Conservation (phyloP, 2,113 vertebrate genomes). For the Macquaria ambigua region DNA sequence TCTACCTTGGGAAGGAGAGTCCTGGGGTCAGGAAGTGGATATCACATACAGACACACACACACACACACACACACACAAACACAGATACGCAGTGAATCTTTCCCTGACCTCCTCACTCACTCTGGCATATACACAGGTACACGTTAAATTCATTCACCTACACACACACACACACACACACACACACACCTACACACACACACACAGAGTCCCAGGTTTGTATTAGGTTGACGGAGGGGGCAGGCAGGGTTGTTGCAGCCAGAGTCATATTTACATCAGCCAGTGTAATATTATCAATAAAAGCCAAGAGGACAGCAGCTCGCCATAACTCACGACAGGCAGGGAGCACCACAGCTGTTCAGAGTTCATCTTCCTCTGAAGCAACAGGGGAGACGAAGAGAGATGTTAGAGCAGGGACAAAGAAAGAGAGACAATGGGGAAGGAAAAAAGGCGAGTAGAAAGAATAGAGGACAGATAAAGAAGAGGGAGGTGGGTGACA, state of each 20-base stretch:
- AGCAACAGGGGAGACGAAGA: constrained; percentile 38
- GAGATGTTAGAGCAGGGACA: constrained; percentile 26
- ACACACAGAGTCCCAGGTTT: constrained; percentile 29
- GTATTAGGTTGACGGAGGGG: constrained; percentile 42
- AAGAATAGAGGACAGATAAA: constrained; percentile 6
- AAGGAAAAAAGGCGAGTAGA: background rate
- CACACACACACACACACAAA: constrained; percentile 2
- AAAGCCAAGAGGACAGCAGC: constrained; percentile 77
- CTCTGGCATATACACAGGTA: constrained; percentile 2
- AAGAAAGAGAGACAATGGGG: constrained; percentile 6
- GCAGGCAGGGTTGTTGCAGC: constrained; percentile 50
- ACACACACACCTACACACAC: constrained; percentile 20
- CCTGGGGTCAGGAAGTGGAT: constrained; percentile 61
- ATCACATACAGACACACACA: constrained; percentile 44
- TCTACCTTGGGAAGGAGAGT: constrained; percentile 67
- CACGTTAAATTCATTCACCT: background rate
- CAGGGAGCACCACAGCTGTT: constrained; percentile 79
- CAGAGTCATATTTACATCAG: constrained; percentile 79
- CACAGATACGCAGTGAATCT: constrained; percentile 38
- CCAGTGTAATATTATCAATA: constrained; percentile 82
- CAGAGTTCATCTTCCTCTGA: constrained; percentile 65
- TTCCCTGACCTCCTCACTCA: constrained; percentile 25
- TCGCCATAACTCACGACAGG: constrained; percentile 71
- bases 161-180: constrained; percentile 23
- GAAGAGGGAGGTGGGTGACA: background rate